Evolutionary conservation across 1,140 invertebrate genomes (phyloP).

Genomic region (Euglossa dilemma): DNA sequence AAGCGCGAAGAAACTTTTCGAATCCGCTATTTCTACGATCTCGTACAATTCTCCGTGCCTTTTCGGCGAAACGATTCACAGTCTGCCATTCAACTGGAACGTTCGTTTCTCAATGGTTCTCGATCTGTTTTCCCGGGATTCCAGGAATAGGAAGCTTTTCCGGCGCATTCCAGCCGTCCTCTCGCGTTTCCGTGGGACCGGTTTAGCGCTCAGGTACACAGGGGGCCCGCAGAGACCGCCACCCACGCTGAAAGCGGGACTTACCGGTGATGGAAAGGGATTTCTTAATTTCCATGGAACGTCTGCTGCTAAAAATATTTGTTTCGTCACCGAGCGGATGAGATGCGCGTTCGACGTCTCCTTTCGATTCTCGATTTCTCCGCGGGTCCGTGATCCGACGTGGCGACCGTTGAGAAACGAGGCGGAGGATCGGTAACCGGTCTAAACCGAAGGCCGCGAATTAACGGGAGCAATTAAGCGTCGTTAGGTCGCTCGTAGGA

Average conservation of each 20-base stretch:
- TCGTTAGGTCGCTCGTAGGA: neutral
- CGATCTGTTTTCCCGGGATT: neutral
- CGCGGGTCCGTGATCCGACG: neutral
- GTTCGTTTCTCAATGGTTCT: neutral
- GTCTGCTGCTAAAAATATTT: slow-evolving; percentile 5
- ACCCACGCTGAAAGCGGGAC: neutral
- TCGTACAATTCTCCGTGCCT: neutral
- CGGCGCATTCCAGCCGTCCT: neutral
- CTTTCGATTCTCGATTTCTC: slow-evolving; percentile 29
- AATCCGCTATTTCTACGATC: neutral
- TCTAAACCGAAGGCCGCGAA: neutral
- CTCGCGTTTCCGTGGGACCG: slow-evolving; percentile 34
- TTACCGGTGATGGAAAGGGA: neutral
- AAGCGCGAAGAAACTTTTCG: neutral
- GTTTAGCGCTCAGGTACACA: slow-evolving; percentile 29
- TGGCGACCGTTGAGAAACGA: neutral
- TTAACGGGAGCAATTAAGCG: slow-evolving; percentile 23
- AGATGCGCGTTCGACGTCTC: neutral
- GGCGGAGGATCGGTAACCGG: neutral
- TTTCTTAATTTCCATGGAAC: neutral
- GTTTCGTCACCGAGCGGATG: neutral
- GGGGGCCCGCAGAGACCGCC: neutral
- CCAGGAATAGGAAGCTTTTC: slow-evolving; percentile 14
- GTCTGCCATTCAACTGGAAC: too few relatives aligned
- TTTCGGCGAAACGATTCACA: neutral